Evolutionary conservation across 2,113 vertebrate species (phyloP).

Genomic region (Salvator merianae): DNA sequence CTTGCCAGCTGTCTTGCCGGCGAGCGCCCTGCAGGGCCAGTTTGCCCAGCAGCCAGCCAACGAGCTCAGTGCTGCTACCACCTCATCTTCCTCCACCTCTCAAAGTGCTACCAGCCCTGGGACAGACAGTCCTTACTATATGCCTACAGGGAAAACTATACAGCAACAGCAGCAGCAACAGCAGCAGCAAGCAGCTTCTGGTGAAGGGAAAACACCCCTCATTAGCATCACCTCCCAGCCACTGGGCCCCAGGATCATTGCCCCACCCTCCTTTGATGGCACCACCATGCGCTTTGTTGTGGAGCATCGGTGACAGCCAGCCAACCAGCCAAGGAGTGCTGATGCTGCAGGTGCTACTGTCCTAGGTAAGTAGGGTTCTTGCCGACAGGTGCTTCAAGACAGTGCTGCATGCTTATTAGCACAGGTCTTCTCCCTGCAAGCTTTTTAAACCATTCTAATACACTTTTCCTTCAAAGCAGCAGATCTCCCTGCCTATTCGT

Average conservation of each 20-base stretch:
- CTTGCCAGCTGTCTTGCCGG: constrained; percentile 80
- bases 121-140: constrained; percentile 86
- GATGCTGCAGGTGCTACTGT: neutral
- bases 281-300: constrained; percentile 98
- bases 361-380: constrained; percentile 41
- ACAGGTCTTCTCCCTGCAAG: neutral
- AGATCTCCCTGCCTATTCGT: no score
- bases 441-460: neutral
- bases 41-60: constrained; percentile 64
- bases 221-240: constrained; percentile 92
- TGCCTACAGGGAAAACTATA: constrained; percentile 77
- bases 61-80: constrained; percentile 44
- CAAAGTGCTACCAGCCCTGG: constrained; percentile 69
- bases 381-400: neutral
- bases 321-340: neutral
- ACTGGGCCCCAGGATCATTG: constrained; percentile 85
- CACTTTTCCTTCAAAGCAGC: no score
- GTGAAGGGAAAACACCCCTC: constrained; percentile 76
- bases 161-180: constrained; percentile 20
- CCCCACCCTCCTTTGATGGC: constrained; percentile 93
- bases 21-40: constrained; percentile 76
- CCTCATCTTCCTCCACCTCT: constrained; percentile 40
- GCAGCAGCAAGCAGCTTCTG: constrained; percentile 48
- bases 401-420: neutral
- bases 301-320: constrained; percentile 86